These are phyloP conservation scores for Lithophane socia DNA, from an alignment of 2,888 invertebrate species.

Conservation along the genomic window DNA sequence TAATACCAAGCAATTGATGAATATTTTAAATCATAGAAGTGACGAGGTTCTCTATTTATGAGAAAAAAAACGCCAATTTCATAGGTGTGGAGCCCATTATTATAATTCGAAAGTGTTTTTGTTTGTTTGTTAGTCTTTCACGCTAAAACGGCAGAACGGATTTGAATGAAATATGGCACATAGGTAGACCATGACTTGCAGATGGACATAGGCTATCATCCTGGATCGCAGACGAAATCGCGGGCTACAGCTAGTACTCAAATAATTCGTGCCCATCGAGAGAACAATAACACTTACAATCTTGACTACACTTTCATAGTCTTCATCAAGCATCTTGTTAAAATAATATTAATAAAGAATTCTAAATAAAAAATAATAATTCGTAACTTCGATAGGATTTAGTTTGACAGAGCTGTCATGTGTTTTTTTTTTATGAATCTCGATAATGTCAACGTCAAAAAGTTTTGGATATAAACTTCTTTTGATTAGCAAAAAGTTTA, in stretches of 20 bases:
- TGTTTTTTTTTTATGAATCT: slow-evolving; percentile 7
- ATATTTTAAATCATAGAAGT: too few relatives aligned
- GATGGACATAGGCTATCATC: too few relatives aligned
- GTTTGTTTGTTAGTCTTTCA: too few relatives aligned
- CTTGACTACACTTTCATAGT: fast-evolving
- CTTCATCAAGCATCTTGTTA: not conserved
- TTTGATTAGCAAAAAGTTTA: not conserved
- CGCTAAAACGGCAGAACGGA: too few relatives aligned
- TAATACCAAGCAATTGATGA: too few relatives aligned
- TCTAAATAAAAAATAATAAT: slow-evolving; percentile 15
- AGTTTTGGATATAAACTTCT: not conserved
- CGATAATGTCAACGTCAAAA: not conserved
- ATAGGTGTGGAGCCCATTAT: too few relatives aligned
- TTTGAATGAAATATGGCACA: too few relatives aligned
- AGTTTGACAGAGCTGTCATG: slow-evolving; percentile 43
- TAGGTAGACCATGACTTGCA: too few relatives aligned
- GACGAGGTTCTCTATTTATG: too few relatives aligned
- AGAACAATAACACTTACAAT: not conserved
- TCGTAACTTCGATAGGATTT: not conserved
- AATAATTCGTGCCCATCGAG: not conserved
- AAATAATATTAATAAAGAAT: slow-evolving; percentile 18
- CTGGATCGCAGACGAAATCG: too few relatives aligned
- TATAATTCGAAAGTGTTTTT: too few relatives aligned
- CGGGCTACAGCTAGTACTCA: not conserved
- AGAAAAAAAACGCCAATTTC: too few relatives aligned